Percentiles rank a stretch among this genome's conserved stretches.
These are phyloP conservation scores for Gymnocypris eckloni DNA, from an alignment of 2,797 vertebrate genomes.

Conservation along the genomic window DNA sequence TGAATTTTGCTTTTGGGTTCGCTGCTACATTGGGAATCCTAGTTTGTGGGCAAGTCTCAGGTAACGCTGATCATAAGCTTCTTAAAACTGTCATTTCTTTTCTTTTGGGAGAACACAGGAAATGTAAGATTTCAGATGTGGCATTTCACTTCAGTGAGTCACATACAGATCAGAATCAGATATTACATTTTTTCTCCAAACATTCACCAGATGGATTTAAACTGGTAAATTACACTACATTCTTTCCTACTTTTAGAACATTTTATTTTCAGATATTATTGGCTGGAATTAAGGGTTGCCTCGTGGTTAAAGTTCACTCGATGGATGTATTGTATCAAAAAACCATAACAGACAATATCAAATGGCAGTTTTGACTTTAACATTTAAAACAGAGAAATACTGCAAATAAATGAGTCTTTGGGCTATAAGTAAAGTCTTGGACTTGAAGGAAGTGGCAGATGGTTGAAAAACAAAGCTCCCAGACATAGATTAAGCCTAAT, in stretches of 20 bases:
- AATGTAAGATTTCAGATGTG: conserved; percentile 24
- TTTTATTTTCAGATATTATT: conserved; percentile 12
- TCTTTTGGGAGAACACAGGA: conserved; percentile 24
- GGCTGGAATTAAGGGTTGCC: conserved; percentile 5
- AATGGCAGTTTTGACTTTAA: background rate
- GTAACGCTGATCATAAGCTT: conserved; percentile 65
- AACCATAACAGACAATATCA: conserved; percentile 1
- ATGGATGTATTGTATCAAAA: background rate
- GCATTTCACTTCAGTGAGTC: conserved; percentile 25
- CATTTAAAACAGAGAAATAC: conserved; percentile 1
- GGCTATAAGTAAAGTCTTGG: background rate
- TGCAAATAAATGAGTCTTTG: background rate
- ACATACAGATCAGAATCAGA: conserved; percentile 11
- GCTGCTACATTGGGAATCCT: conserved; percentile 81
- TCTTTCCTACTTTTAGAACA: conserved; percentile 7
- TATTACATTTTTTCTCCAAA: background rate
- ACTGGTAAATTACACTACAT: background rate
- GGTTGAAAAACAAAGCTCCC: conserved; percentile 8
- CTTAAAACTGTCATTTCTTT: conserved; percentile 56
- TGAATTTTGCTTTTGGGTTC: conserved; percentile 87
- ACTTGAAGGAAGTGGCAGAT: background rate
- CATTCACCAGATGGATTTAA: conserved; percentile 24
- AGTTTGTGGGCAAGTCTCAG: conserved; percentile 84
- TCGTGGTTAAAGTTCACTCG: background rate
- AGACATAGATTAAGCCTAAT: conserved; percentile 35